Percentiles rank a stretch among this genome's conserved stretches.
Evolutionary conservation across 1,140 invertebrate genomes (phyloP).

Genomic region (Pteromalus puparum): DNA sequence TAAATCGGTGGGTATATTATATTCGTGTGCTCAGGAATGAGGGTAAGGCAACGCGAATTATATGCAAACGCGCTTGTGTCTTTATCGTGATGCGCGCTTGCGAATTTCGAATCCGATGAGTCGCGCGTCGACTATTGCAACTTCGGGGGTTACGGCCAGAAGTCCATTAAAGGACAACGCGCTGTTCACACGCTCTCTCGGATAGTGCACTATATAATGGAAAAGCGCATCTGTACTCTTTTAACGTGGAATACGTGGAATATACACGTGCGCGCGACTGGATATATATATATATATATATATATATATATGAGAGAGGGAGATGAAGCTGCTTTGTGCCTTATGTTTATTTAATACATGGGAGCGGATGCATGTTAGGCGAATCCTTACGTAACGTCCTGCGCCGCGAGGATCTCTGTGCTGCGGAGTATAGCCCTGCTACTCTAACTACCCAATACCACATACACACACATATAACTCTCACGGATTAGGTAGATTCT

Average conservation of each 20-base stretch:
- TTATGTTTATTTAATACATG: conserved; percentile 55
- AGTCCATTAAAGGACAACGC: conserved; percentile 36
- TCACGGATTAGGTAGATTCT: conserved; percentile 48
- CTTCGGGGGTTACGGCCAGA: not conserved
- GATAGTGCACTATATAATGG: not conserved
- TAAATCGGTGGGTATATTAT: too few species aligned
- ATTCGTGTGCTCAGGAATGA: too few species aligned
- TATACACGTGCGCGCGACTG: not conserved
- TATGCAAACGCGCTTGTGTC: not conserved
- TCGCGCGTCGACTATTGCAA: not conserved
- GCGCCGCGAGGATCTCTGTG: conserved; percentile 35
- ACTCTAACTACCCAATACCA: not conserved
- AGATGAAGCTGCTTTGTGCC: conserved; percentile 13
- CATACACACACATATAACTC: not conserved
- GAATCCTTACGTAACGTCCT: conserved; percentile 53
- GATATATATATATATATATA: not conserved
- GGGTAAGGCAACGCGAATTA: too few species aligned
- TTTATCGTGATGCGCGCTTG: not conserved
- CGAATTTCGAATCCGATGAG: not conserved
- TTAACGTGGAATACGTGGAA: conserved; percentile 31
- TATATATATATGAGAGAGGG: too few species aligned
- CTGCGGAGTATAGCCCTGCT: not conserved
- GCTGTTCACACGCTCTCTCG: conserved; percentile 45
- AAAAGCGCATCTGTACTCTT: conserved; percentile 29
- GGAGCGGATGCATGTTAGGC: conserved; percentile 52